These are phyloP conservation scores for Chelonia mydas DNA, from an alignment of 2,797 vertebrate species.

Conservation along the genomic window DNA sequence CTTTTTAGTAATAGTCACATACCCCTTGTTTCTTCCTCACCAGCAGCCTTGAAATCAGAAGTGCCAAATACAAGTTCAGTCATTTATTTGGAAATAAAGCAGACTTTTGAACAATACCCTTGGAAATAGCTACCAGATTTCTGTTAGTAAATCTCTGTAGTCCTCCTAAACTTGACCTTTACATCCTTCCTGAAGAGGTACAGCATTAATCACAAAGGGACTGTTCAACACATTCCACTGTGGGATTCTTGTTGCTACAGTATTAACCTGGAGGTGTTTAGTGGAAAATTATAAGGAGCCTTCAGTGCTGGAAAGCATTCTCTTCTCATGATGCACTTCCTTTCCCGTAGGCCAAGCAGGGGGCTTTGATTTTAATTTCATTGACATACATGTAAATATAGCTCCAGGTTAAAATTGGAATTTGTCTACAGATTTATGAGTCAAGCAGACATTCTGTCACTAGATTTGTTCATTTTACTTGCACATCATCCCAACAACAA, in stretches of 20 bases:
- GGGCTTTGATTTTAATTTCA: slow-evolving; percentile 70
- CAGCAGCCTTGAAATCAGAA: slow-evolving; percentile 50
- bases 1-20: slow-evolving; percentile 37
- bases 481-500: background rate
- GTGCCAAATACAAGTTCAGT: slow-evolving; percentile 50
- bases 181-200: slow-evolving; percentile 61
- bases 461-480: slow-evolving; percentile 65
- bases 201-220: slow-evolving; percentile 64
- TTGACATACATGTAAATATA: slow-evolving; percentile 63
- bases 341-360: slow-evolving; percentile 60
- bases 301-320: slow-evolving; percentile 53
- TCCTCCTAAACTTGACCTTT: slow-evolving; percentile 70
- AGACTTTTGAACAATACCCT: slow-evolving; percentile 66
- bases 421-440: slow-evolving; percentile 75
- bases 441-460: slow-evolving; percentile 70
- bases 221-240: slow-evolving; percentile 62
- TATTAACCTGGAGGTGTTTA: slow-evolving; percentile 72
- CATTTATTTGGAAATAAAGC: slow-evolving; percentile 61
- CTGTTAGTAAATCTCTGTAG: slow-evolving; percentile 69
- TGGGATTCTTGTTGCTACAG: slow-evolving; percentile 57
- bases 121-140: slow-evolving; percentile 65
- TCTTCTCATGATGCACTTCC: slow-evolving; percentile 70
- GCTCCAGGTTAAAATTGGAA: slow-evolving; percentile 70
- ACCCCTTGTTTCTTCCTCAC: background rate
- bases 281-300: slow-evolving; percentile 68